These are phyloP conservation scores for Lagopus muta DNA, from an alignment of 2,113 vertebrate species.

Conservation along the genomic window DNA sequence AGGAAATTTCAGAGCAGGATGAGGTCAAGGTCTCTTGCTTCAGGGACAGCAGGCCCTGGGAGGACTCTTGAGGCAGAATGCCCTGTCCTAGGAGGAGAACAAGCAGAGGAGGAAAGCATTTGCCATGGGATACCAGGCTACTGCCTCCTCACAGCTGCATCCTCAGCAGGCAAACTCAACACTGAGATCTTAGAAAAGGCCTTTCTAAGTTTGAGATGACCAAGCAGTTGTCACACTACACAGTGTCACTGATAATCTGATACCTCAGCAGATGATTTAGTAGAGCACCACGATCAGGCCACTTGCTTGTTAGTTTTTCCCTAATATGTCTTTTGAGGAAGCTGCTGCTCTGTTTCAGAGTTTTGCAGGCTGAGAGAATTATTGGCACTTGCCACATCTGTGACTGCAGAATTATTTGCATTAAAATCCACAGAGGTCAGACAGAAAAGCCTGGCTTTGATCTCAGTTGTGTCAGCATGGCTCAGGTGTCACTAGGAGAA, in stretches of 20 bases:
- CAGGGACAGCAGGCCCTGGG: constrained; percentile 64
- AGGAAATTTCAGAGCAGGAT: constrained; percentile 80
- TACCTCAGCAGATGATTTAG: background rate
- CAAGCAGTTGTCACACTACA: background rate
- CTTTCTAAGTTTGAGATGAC: background rate
- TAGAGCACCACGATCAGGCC: background rate
- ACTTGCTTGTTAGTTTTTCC: background rate
- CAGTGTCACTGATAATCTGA: background rate
- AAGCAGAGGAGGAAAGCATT: constrained; percentile 5
- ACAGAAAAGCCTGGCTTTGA: background rate
- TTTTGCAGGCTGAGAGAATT: background rate
- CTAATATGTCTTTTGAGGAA: background rate
- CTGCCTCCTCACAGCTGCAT: background rate
- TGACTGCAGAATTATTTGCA: background rate
- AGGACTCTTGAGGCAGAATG: constrained; percentile 52
- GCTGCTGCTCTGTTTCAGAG: background rate
- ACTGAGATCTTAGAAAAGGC: background rate
- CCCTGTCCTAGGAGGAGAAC: background rate
- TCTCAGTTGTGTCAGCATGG: background rate
- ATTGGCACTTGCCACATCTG: background rate
- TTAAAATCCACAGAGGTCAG: background rate
- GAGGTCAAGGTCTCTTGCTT: constrained; percentile 62
- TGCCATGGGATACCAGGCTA: background rate
- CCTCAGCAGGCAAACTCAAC: background rate
- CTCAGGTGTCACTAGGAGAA: background rate